Evolutionary conservation across 2,113 vertebrate species (phyloP).

Genomic region (Sitta europaea): DNA sequence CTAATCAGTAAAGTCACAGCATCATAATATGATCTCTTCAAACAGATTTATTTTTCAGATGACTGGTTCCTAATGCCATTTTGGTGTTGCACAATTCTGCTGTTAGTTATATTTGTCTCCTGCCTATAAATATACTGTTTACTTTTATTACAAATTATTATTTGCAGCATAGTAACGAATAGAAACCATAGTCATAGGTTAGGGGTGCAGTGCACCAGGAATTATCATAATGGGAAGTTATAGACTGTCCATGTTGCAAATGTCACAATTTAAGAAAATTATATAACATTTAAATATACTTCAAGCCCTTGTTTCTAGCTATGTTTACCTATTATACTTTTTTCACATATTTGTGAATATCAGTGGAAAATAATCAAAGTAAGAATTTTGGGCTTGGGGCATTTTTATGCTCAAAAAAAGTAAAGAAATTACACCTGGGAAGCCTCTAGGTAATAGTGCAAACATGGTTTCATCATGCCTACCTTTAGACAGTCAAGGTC

Average conservation of each 20-base stretch:
- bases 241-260: background rate
- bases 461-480: background rate
- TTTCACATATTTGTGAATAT: background rate
- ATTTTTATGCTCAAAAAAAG: background rate
- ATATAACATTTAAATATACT: background rate
- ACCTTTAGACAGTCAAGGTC: background rate
- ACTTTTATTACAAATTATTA: background rate
- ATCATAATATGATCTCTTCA: slow-evolving; percentile 24
- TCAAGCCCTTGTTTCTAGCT: background rate
- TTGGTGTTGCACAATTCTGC: background rate
- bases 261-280: background rate
- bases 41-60: slow-evolving; percentile 44
- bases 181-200: background rate
- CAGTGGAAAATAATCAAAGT: background rate
- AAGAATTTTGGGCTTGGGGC: background rate
- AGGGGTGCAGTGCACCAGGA: background rate
- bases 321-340: background rate
- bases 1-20: slow-evolving; percentile 37
- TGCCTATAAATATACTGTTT: background rate
- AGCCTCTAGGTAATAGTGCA: background rate
- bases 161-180: background rate
- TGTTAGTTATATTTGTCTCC: background rate
- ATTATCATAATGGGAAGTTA: background rate
- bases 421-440: background rate
- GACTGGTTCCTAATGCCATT: background rate